phyloP scores from a whole-genome alignment of 2,113 vertebrate species.

The Setophaga petechia region DNA sequence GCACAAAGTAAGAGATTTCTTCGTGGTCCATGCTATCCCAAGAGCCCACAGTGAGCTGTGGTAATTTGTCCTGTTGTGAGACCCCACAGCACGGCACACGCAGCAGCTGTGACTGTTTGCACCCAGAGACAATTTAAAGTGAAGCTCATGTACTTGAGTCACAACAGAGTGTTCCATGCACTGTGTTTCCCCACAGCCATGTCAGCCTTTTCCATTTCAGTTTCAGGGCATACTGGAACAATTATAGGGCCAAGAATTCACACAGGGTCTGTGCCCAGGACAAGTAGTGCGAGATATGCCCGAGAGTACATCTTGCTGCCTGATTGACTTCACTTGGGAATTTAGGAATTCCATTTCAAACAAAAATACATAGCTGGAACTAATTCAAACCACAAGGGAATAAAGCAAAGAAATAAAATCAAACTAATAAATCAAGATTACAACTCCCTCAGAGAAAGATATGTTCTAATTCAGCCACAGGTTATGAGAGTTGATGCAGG shows the following conservation, averaged over 20 bases:
- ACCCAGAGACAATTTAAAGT: not conserved
- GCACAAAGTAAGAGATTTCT: not conserved
- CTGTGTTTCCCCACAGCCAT: not conserved
- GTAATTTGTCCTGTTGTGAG: not conserved
- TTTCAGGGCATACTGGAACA: not conserved
- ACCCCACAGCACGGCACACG: not conserved
- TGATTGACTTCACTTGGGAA: constrained; percentile 31
- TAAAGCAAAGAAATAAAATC: constrained; percentile 32
- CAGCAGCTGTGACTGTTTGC: not conserved
- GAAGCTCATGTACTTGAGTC: not conserved
- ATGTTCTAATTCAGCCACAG: not conserved
- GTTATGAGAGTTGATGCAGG: not conserved
- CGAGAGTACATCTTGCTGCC: not conserved
- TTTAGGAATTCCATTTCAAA: constrained; percentile 31
- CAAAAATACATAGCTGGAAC: constrained; percentile 37
- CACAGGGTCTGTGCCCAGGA: not conserved
- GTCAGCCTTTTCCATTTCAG: not conserved
- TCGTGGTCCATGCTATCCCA: rapidly evolving
- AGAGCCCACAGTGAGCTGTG: not conserved
- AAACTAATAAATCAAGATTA: constrained; percentile 49
- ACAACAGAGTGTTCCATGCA: not conserved
- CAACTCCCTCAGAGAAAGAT: not conserved
- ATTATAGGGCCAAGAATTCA: not conserved
- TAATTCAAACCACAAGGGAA: constrained; percentile 34
- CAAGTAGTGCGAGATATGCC: not conserved